Percentiles rank a stretch among this genome's conserved stretches.
Evolutionary conservation across 2,113 vertebrate genomes (phyloP).

Genomic region (Microcebus lehilahytsara): DNA sequence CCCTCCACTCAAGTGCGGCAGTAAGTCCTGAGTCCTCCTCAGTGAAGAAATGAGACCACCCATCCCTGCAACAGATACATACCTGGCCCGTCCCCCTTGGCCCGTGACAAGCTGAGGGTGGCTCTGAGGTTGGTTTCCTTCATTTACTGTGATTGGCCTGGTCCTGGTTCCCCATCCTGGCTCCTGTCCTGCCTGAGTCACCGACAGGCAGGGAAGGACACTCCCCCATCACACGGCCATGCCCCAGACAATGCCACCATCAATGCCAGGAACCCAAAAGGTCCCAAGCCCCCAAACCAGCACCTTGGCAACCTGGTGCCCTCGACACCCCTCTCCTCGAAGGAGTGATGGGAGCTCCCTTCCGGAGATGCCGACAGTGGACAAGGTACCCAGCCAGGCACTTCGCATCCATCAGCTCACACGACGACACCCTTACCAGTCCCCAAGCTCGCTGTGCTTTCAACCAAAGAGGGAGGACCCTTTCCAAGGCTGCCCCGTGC

Average conservation of each 20-base stretch:
- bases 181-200: neutral
- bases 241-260: neutral
- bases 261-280: neutral
- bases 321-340: neutral
- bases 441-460: neutral
- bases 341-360: neutral
- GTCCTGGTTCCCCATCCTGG: neutral
- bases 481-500: neutral
- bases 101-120: rapidly evolving
- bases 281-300: neutral
- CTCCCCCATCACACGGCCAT: neutral
- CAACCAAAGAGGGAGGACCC: neutral
- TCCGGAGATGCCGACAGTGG: neutral
- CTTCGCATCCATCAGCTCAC: neutral
- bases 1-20: neutral
- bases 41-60: neutral
- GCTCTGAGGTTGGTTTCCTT: neutral
- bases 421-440: neutral
- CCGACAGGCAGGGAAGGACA: neutral
- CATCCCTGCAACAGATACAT: neutral
- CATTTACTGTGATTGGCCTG: neutral
- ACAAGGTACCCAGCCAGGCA: neutral
- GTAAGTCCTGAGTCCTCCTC: neutral
- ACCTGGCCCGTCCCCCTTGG: neutral
- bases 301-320: neutral